Conservation (phyloP, 2,797 vertebrate genomes). For the Pitangus sulphuratus region DNA sequence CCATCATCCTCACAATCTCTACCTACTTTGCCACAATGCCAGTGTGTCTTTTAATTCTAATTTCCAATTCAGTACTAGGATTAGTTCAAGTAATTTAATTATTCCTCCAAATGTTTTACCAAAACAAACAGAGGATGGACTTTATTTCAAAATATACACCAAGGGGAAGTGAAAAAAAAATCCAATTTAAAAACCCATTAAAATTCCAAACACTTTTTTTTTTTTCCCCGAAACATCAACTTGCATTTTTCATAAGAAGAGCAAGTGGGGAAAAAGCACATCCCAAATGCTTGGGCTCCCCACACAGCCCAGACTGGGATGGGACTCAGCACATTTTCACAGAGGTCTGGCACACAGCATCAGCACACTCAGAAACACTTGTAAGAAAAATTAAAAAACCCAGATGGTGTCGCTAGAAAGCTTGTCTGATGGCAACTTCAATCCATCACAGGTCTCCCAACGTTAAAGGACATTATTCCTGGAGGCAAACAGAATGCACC, state of each 20-base stretch:
- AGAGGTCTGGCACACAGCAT: background rate
- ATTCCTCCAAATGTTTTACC: background rate
- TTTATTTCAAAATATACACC: constrained; percentile 29
- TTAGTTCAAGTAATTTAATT: background rate
- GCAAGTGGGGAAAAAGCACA: background rate
- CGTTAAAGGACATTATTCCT: background rate
- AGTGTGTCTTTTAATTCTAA: background rate
- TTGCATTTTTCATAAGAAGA: background rate
- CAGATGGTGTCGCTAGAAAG: background rate
- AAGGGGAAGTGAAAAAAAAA: background rate
- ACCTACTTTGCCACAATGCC: background rate
- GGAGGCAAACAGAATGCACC: background rate
- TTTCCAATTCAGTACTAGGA: background rate
- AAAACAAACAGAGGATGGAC: background rate
- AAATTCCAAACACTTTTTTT: background rate
- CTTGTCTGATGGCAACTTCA: background rate
- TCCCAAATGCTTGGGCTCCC: background rate
- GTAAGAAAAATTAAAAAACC: background rate
- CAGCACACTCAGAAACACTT: background rate
- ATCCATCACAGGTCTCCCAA: background rate
- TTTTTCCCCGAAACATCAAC: background rate
- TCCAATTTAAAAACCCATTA: constrained; percentile 5
- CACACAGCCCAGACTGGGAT: background rate
- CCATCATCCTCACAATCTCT: background rate
- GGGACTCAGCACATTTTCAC: background rate